Base-by-base conservation (phyloP, 2,888 invertebrate species). In the Macaria liturata region DNA sequence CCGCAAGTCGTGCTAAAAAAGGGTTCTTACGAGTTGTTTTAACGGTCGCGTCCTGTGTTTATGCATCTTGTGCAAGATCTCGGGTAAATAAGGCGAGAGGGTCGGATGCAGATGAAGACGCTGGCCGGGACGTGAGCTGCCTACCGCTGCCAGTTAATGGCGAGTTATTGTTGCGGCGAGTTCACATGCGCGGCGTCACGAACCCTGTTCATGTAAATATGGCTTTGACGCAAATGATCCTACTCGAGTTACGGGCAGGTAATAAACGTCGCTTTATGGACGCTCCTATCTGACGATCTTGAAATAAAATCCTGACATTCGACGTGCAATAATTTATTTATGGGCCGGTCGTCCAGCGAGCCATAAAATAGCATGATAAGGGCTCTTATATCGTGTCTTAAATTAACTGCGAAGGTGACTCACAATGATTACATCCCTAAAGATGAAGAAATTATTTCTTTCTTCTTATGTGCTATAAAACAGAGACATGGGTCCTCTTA, bases 191-290 rank as follows among this genome's bases (percentile, higher is more conserved):
- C 64, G 49, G 69, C 74, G 72, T 74, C 78, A 74, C 71, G 71
- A 72, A 67, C 71, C 65, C 72, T 76, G 75, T 78, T 79, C 78
- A 82, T 83, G 80, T 73, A 70, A 77, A 77, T 75, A 68, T 67
- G 61, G 46, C 63, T 65, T 67, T 71, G 75, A 76, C 74, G 66
- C 74, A 74, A 75, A 78, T 77, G 72, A 67, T 70, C 63, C 69
- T 70, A 68, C 68, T 69, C 66, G 65, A 70, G 63, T 65, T 67
- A 65, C 65, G 60, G 58, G 60, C 59, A 62, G 66, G 65, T 68
- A 69, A 69, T 71, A 74, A 74, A 75, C 63, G 61, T 60, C 63
- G 46, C 44, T 57, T 66, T 66, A 54, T 56, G 43, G 53, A 42
- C 54, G 52, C 31, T 43, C 48, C 46, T 49, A 52, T 54, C 55